Base-by-base conservation (phyloP, 2,797 vertebrate species). In the Sylvilagus floridanus region DNA sequence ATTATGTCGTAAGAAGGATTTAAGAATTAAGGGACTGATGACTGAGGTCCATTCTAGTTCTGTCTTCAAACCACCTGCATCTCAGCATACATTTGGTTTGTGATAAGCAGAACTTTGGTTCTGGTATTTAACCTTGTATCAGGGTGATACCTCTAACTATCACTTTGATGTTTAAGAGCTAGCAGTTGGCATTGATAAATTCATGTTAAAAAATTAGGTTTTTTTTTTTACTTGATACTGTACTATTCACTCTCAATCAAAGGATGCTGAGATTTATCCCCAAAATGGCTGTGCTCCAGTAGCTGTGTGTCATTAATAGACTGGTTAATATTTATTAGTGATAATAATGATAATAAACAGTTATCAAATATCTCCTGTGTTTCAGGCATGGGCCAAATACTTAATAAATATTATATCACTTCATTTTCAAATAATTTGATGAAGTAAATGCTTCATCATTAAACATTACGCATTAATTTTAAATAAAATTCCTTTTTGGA, bases 401-500 rank as follows among this genome's bases (percentile, higher is more conserved):
- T 95, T 95, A 50, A 66, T 7, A 47, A 84, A 7, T 88, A 77
- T 42, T 68, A 21, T 68, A 21, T 88, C 65, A 50, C 5, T 92
- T 92, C 88, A 62, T 71, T 22, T 82, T 85, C n/a, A 66, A 91
- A 95, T 71, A 96, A 42, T 0, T 7, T 77, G 5, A 81, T 90
- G n/a, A 91, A 35, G 32, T 92, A 88, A 95, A 76, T 69, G 54
- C 28, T 81, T 57, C 54, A 57, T 57, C 54, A 57, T 57, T 57
- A 57, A 57, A 57, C 54, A 16, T 57, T 57, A 21, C 54, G 5
- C 54, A 57, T 57, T 57, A 57, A 57, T 57, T 57, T 57, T 57
- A 57, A 57, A 57, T 47, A 57, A 63, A 72, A 69, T 86, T 75
- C 14, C 26, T 22, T 60, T 19, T 68, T 90, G 32, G 83, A 47